Conservation (phyloP, 2,797 vertebrate genomes). For the Rallus crepitans region DNA sequence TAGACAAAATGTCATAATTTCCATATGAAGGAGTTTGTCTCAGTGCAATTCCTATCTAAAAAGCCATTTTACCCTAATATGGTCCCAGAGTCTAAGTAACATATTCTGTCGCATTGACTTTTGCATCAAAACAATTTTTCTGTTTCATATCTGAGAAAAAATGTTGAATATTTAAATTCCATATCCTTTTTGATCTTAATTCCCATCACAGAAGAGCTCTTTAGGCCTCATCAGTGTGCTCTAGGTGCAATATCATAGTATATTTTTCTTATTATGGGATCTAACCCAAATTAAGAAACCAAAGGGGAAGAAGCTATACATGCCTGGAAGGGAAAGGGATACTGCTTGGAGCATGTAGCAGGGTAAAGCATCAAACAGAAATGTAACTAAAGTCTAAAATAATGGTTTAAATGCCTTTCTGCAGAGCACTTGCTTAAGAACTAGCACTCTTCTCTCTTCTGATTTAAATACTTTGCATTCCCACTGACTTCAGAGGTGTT, state of each 20-base stretch:
- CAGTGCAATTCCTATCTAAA: slow-evolving; percentile 42
- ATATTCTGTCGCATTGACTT: slow-evolving; percentile 58
- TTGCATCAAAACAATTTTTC: slow-evolving; percentile 70
- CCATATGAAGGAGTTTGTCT: slow-evolving; percentile 61
- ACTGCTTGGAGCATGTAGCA: slow-evolving; percentile 20
- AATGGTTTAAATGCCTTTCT: neutral
- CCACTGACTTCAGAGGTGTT: slow-evolving; percentile 30
- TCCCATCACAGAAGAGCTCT: slow-evolving; percentile 56
- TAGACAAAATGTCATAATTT: slow-evolving; percentile 67
- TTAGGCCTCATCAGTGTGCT: slow-evolving; percentile 55
- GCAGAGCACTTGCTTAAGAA: slow-evolving; percentile 10
- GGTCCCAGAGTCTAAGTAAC: slow-evolving; percentile 48
- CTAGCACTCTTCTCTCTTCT: neutral
- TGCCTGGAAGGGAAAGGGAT: slow-evolving; percentile 43
- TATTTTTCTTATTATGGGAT: slow-evolving; percentile 50
- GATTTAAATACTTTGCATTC: slow-evolving; percentile 23
- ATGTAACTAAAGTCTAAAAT: neutral
- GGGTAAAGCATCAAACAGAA: slow-evolving; percentile 43
- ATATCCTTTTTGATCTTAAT: slow-evolving; percentile 68
- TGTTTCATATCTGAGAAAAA: slow-evolving; percentile 47
- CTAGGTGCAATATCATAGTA: slow-evolving; percentile 62
- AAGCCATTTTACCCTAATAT: slow-evolving; percentile 61
- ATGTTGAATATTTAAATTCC: slow-evolving; percentile 69
- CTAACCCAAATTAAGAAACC: slow-evolving; percentile 64
- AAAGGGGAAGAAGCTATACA: slow-evolving; percentile 27